Conservation (phyloP, 2,888 invertebrate species). For the Oligia strigilis region DNA sequence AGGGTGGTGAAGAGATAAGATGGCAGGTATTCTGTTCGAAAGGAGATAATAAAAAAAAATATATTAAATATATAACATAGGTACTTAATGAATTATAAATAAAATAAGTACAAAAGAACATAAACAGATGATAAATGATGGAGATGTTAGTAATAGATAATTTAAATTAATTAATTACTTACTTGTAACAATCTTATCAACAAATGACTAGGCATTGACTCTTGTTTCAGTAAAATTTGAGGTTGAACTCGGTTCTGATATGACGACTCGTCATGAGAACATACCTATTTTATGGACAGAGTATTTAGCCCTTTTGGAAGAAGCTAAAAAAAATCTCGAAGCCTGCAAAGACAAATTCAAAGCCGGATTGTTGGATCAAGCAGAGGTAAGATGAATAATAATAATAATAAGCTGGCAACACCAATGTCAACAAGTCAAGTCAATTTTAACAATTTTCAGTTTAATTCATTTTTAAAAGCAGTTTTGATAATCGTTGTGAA, state of each 20-base stretch:
- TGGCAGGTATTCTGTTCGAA: background rate
- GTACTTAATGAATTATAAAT: background rate
- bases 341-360: conserved; percentile 94
- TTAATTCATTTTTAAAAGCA: too few species aligned
- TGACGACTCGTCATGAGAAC: conserved; percentile 89
- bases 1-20: background rate
- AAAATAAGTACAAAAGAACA: background rate
- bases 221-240: conserved; percentile 92
- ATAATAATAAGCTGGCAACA: too few species aligned
- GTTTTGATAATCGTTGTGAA: too few species aligned
- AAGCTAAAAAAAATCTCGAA: conserved; percentile 94
- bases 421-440: too few species aligned
- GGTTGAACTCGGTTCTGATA: conserved; percentile 92
- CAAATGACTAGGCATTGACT: background rate
- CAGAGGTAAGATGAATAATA: conserved; percentile 86
- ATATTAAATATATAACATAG: background rate
- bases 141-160: background rate
- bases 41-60: background rate
- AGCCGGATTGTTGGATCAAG: conserved; percentile 92
- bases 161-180: background rate
- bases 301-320: conserved; percentile 93
- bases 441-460: too few species aligned
- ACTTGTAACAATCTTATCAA: background rate
- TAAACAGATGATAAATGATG: background rate
- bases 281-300: conserved; percentile 92